Conservation (phyloP, 53 echinoderm and acorn worm species). For the Paelopatides confundens region DNA sequence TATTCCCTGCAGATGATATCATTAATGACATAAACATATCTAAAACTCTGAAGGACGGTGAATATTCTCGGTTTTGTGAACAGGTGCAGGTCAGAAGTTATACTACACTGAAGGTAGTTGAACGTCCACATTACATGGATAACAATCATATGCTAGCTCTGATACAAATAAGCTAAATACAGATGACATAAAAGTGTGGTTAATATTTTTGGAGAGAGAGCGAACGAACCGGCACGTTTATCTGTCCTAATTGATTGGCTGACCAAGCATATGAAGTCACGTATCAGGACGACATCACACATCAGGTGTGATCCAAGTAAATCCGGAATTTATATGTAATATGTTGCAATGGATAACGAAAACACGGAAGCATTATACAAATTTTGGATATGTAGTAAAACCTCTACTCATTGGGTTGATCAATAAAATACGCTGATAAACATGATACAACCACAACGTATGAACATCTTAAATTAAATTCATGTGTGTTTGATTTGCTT, state of each 20-base stretch:
- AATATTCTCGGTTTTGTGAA: constrained; percentile 73
- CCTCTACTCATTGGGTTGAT: constrained; percentile 72
- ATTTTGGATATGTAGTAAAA: constrained; percentile 72
- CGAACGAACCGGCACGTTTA: not conserved
- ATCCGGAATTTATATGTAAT: too few species aligned
- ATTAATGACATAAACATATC: constrained; percentile 61
- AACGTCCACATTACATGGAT: constrained; percentile 50
- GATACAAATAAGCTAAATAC: constrained; percentile 38
- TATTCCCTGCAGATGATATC: constrained; percentile 64
- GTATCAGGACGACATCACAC: constrained; percentile 65
- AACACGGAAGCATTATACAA: constrained; percentile 7
- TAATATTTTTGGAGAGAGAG: constrained; percentile 4
- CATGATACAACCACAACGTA: constrained; percentile 49
- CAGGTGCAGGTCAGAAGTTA: constrained; percentile 65
- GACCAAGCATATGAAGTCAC: constrained; percentile 60
- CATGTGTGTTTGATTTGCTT: constrained; percentile 77
- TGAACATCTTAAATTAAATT: constrained; percentile 61
- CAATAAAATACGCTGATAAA: constrained; percentile 54
- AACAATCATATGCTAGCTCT: constrained; percentile 64
- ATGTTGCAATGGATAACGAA: not conserved
- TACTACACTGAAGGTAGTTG: constrained; percentile 63
- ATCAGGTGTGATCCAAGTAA: too few species aligned
- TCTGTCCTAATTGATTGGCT: constrained; percentile 56
- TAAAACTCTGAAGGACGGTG: constrained; percentile 53
- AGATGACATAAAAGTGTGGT: constrained; percentile 63